Percentiles rank a stretch among this genome's conserved stretches.
Conservation (phyloP, 2,888 invertebrate species). For the Scrobipalpa costella region DNA sequence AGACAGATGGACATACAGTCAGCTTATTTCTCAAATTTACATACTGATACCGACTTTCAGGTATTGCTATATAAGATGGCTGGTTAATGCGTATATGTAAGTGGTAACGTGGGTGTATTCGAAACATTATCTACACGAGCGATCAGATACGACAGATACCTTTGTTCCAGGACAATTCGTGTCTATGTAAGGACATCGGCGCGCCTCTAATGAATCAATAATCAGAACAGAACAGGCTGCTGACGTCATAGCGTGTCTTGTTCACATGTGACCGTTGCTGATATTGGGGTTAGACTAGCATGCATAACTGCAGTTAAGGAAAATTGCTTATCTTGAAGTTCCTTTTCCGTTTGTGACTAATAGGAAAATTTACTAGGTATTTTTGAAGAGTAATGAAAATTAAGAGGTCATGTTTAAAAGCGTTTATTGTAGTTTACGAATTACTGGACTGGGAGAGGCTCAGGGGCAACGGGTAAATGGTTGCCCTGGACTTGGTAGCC, state of each 20-base stretch:
- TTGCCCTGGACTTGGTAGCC: slow-evolving; percentile 51
- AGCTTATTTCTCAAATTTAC: too few species aligned
- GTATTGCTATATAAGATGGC: slow-evolving; percentile 29
- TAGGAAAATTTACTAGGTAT: neutral
- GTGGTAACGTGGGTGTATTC: slow-evolving; percentile 34
- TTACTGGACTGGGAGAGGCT: slow-evolving; percentile 23
- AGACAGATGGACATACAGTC: too few species aligned
- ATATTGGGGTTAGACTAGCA: neutral
- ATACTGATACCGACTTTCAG: too few species aligned
- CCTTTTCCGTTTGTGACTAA: neutral
- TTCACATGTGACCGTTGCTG: slow-evolving; percentile 9
- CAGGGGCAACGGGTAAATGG: slow-evolving; percentile 46
- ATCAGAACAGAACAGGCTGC: slow-evolving; percentile 19
- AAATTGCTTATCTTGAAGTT: neutral
- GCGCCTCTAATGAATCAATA: slow-evolving; percentile 40
- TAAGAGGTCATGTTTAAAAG: neutral
- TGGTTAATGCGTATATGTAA: slow-evolving; percentile 36
- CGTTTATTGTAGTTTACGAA: neutral
- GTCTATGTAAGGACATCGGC: slow-evolving; percentile 45
- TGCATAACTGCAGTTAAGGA: neutral
- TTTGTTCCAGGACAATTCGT: slow-evolving; percentile 43
- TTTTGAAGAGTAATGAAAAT: neutral
- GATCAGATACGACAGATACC: slow-evolving; percentile 22
- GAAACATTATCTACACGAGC: slow-evolving; percentile 36
- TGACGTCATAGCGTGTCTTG: slow-evolving; percentile 37